Evolutionary conservation across 2,888 invertebrate genomes (phyloP).

Genomic region (Lepidocyrtinus sp.): DNA sequence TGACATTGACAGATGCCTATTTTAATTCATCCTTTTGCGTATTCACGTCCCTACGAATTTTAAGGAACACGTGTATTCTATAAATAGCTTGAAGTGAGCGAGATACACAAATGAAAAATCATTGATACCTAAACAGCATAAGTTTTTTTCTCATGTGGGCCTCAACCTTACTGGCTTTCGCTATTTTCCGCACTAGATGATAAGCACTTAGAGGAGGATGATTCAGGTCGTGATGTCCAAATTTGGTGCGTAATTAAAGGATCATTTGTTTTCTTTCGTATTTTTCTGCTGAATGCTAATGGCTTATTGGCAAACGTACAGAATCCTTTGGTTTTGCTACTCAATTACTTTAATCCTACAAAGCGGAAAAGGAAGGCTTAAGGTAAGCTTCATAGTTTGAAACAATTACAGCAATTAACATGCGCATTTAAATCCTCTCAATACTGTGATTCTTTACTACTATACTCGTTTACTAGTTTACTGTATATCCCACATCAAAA

Average conservation of each 20-base stretch:
- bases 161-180: background rate
- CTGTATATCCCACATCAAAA: too few relatives aligned
- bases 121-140: too few relatives aligned
- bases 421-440: background rate
- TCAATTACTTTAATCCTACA: background rate
- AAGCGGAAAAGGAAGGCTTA: background rate
- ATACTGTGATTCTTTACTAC: too few relatives aligned
- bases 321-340: background rate
- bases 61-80: too few relatives aligned
- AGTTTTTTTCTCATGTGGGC: too few relatives aligned
- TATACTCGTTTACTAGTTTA: too few relatives aligned
- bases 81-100: too few relatives aligned
- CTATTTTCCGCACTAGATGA: background rate
- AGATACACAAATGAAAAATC: too few relatives aligned
- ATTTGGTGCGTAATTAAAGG: conserved; percentile 56
- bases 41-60: too few relatives aligned
- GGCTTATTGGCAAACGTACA: too few relatives aligned
- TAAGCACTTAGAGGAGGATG: background rate
- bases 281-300: background rate
- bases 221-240: conserved; percentile 51
- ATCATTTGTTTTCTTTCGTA: conserved; percentile 35
- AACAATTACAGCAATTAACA: background rate
- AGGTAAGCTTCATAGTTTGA: background rate
- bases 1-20: too few relatives aligned
- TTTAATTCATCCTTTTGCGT: too few relatives aligned